phyloP scores from a whole-genome alignment of 1,140 invertebrate species.

The Apis cerana region DNA sequence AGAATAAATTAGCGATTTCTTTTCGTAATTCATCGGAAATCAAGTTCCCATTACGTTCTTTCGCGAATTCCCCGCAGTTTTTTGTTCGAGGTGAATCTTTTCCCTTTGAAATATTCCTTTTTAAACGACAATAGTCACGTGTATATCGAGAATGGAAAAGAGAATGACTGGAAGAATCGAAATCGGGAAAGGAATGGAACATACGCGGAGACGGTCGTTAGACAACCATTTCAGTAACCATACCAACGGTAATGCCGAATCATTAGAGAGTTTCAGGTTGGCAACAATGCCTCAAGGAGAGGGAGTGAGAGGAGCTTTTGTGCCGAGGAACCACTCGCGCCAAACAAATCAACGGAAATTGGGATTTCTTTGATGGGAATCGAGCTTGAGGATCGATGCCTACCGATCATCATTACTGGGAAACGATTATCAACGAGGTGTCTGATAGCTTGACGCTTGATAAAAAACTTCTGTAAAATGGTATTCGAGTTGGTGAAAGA shows the following conservation, averaged over 20 bases:
- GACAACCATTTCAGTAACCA: constrained; percentile 9
- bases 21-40: neutral
- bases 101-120: too few species aligned
- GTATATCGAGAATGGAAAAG: neutral
- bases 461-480: neutral
- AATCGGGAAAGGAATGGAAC: neutral
- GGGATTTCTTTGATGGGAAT: constrained; percentile 7
- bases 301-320: constrained; percentile 9
- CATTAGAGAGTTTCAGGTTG: constrained; percentile 20
- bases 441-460: neutral
- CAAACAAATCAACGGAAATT: constrained; percentile 41
- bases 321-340: neutral
- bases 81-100: neutral
- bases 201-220: constrained; percentile 17
- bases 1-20: too few species aligned
- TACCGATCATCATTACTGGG: neutral
- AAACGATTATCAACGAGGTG: neutral
- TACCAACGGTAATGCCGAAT: constrained; percentile 22
- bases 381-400: neutral
- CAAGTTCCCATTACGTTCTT: neutral
- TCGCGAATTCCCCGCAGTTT: neutral
- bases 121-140: neutral
- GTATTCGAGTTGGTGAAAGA: neutral
- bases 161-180: neutral
- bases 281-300: constrained; percentile 21